Percentiles rank a stretch among this genome's conserved stretches.
These are phyloP conservation scores for Zhuqinia jingwanae DNA, from an alignment of 2,888 invertebrate genomes.

Conservation along the genomic window DNA sequence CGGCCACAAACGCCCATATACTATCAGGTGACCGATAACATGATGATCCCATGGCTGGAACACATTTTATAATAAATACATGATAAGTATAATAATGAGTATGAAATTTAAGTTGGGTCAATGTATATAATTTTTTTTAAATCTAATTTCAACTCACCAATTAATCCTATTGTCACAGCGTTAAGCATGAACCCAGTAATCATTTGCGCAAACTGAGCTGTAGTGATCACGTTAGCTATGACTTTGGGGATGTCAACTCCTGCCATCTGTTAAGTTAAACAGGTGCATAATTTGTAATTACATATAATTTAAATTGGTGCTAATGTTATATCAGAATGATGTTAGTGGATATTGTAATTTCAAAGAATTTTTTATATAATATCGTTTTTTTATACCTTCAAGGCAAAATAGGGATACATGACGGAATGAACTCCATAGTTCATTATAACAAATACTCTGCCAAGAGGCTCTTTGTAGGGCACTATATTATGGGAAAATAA, in stretches of 20 bases:
- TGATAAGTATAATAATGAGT: too few relatives aligned
- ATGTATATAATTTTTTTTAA: too few relatives aligned
- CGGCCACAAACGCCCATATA: conserved; percentile 13
- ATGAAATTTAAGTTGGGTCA: too few relatives aligned
- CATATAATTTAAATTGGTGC: too few relatives aligned
- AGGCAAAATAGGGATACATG: conserved; percentile 58
- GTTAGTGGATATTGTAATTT: too few relatives aligned
- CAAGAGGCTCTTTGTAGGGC: conserved; percentile 39
- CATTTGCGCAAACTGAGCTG: conserved; percentile 58
- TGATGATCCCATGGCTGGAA: conserved; percentile 9
- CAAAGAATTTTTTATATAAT: too few relatives aligned
- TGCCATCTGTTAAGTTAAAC: conserved; percentile 49
- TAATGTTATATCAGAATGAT: too few relatives aligned
- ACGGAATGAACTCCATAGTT: conserved; percentile 45
- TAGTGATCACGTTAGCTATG: conserved; percentile 51
- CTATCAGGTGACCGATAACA: conserved; percentile 26
- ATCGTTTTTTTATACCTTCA: too few relatives aligned
- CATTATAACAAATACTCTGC: not conserved
- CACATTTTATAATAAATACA: too few relatives aligned
- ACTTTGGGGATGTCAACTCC: conserved; percentile 50
- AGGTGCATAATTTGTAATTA: too few relatives aligned
- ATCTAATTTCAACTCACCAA: too few relatives aligned
- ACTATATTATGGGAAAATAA: conserved; percentile 6
- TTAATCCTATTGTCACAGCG: conserved; percentile 10
- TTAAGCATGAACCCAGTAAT: conserved; percentile 44